phyloP scores from a whole-genome alignment of 2,888 invertebrate species.

The Melinaea marsaeus region DNA sequence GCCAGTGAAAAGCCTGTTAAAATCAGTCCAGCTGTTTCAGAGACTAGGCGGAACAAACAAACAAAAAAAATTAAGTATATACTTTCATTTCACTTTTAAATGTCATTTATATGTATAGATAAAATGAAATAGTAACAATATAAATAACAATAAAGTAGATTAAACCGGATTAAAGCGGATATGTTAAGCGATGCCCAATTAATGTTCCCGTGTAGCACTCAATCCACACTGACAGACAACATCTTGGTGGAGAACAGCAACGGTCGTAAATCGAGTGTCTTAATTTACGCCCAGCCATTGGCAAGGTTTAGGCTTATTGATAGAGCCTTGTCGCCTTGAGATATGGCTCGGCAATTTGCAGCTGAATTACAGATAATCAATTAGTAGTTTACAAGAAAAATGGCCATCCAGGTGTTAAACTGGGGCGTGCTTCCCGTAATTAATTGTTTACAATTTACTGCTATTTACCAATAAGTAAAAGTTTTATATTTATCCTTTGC shows the following conservation, averaged over 20 bases:
- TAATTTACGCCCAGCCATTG: constrained; percentile 39
- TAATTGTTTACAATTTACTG: constrained; percentile 13
- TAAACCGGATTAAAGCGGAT: not conserved
- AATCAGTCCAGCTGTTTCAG: too few relatives aligned
- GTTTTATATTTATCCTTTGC: too few relatives aligned
- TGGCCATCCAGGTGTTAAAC: constrained; percentile 15
- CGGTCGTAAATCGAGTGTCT: constrained; percentile 40
- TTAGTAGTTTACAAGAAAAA: constrained; percentile 37
- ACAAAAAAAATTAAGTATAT: too few relatives aligned
- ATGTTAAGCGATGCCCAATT: constrained; percentile 14
- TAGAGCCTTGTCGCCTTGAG: constrained; percentile 69
- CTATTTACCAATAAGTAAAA: not conserved
- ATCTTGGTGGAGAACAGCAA: constrained; percentile 28
- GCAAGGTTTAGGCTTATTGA: constrained; percentile 55
- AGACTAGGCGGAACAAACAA: too few relatives aligned
- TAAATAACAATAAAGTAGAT: too few relatives aligned
- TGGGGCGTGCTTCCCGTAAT: constrained; percentile 10
- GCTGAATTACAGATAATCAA: constrained; percentile 45
- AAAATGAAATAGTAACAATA: too few relatives aligned
- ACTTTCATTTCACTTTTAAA: too few relatives aligned
- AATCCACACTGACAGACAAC: constrained; percentile 35
- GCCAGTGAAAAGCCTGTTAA: too few relatives aligned
- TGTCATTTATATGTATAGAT: too few relatives aligned
- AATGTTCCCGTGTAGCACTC: constrained; percentile 28
- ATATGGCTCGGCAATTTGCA: constrained; percentile 61